Evolutionary conservation across 2,113 vertebrate species (phyloP).

Genomic region (Labeo rohita): DNA sequence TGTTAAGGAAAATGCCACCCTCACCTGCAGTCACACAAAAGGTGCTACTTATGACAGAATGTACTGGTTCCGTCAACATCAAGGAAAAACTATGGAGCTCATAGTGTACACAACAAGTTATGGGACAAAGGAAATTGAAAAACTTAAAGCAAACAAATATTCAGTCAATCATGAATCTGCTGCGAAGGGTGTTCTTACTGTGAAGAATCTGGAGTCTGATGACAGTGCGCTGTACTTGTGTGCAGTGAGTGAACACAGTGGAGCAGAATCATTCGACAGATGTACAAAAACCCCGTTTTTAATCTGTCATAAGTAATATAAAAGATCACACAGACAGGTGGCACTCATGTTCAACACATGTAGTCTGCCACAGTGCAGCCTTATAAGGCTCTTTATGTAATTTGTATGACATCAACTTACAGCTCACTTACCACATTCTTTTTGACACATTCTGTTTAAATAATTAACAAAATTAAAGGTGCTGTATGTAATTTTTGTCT

Average conservation of each 20-base stretch:
- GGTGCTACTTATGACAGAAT: conserved; percentile 48
- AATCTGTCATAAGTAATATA: conserved; percentile 25
- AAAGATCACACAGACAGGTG: conserved; percentile 29
- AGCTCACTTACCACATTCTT: neutral
- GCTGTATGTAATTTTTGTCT: too few relatives aligned
- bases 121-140: conserved; percentile 25
- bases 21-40: conserved; percentile 47
- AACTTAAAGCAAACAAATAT: conserved; percentile 21
- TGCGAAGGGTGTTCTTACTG: conserved; percentile 41
- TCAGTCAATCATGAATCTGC: neutral
- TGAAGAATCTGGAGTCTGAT: conserved; percentile 40
- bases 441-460: neutral
- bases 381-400: neutral
- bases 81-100: conserved; percentile 53
- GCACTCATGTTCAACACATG: neutral
- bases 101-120: conserved; percentile 41
- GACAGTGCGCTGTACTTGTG: conserved; percentile 59
- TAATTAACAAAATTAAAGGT: too few relatives aligned
- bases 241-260: conserved; percentile 52
- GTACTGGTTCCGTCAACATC: conserved; percentile 69
- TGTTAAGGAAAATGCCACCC: conserved; percentile 27
- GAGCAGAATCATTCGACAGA: conserved; percentile 6
- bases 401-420: neutral
- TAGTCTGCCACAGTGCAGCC: neutral
- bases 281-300: conserved; percentile 45